Evolutionary conservation across 2,797 vertebrate species (phyloP).

Genomic region (Darevskia nairensis): DNA sequence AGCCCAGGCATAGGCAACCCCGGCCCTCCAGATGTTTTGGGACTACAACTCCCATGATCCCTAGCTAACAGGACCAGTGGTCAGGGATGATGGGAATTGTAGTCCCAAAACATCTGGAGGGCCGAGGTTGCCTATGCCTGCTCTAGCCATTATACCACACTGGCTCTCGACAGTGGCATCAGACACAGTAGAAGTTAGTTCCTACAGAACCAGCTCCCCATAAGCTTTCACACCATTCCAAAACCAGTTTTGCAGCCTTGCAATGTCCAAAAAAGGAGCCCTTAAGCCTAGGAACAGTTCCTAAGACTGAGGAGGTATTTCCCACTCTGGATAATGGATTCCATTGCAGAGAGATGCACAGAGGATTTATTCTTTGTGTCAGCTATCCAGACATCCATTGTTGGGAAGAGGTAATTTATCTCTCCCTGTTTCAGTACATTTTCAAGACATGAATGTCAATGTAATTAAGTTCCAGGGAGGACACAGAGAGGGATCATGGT

Average conservation of each 20-base stretch:
- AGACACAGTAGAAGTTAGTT: background rate
- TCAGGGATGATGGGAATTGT: no score
- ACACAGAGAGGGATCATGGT: background rate
- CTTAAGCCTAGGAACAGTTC: background rate
- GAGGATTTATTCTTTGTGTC: slow-evolving; percentile 53
- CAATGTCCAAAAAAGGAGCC: background rate
- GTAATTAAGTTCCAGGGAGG: slow-evolving; percentile 33
- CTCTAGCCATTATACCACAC: no score
- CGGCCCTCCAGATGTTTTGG: no score
- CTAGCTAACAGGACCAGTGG: no score
- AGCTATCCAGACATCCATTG: background rate
- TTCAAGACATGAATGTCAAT: slow-evolving; percentile 54
- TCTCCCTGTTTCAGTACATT: slow-evolving; percentile 36
- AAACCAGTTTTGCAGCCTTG: background rate
- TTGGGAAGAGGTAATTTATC: slow-evolving; percentile 61
- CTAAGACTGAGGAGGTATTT: background rate
- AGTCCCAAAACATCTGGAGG: no score
- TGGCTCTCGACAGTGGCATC: no score
- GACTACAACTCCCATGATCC: no score
- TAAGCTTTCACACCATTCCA: background rate
- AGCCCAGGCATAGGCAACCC: no score
- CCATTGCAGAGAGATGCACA: slow-evolving; percentile 26
- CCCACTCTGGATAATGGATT: background rate
- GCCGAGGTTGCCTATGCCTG: no score
- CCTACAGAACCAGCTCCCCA: background rate